phyloP scores from a whole-genome alignment of 2,797 vertebrate genomes.

The Phataginus tetradactyla region DNA sequence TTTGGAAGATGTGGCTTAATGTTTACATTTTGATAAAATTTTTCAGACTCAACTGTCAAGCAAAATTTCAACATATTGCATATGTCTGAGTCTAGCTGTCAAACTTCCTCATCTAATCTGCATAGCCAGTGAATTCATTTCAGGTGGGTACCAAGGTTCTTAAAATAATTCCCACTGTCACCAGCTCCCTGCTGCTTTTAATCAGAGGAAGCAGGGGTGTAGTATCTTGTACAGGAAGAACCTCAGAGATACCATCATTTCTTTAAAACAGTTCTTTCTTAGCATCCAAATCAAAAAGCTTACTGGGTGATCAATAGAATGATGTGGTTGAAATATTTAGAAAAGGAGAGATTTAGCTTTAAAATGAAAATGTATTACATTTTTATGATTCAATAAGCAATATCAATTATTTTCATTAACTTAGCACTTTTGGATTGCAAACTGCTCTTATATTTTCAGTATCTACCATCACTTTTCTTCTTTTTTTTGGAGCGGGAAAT shows the following conservation, averaged over 20 bases:
- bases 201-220: background rate
- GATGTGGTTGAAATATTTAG: background rate
- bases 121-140: background rate
- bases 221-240: background rate
- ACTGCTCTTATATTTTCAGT: background rate
- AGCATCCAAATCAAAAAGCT: background rate
- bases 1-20: background rate
- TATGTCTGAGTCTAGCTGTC: background rate
- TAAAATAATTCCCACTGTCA: background rate
- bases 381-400: background rate
- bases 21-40: background rate
- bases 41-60: background rate
- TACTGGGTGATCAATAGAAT: background rate
- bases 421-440: background rate
- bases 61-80: background rate
- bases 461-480: background rate
- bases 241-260: background rate
- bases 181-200: background rate
- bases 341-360: background rate
- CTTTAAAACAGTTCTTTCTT: background rate
- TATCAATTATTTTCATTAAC: slow-evolving; percentile 4
- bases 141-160: background rate
- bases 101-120: background rate
- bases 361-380: background rate
- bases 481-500: background rate